Evolutionary conservation across 1,140 invertebrate genomes (phyloP).

Genomic region (Babylonia areolata): DNA sequence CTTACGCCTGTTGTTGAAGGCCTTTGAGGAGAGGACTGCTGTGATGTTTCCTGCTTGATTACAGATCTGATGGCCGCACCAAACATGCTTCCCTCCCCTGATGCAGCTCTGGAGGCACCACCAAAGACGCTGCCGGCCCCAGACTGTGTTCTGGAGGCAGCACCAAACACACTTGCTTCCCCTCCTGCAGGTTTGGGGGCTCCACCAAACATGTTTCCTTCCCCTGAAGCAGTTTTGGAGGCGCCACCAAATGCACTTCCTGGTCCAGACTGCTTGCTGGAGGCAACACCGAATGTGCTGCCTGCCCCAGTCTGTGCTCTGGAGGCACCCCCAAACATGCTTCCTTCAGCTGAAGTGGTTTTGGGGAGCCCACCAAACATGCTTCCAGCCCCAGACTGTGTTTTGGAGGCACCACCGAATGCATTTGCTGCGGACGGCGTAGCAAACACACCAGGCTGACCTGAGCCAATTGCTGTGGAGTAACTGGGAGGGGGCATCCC

Average conservation of each 20-base stretch:
- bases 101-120: neutral
- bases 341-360: neutral
- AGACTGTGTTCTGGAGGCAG: no score
- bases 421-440: neutral
- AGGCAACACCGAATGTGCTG: neutral
- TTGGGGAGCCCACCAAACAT: neutral
- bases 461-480: neutral
- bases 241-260: neutral
- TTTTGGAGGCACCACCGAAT: neutral
- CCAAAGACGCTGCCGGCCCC: neutral
- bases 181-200: neutral
- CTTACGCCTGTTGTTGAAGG: neutral
- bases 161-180: neutral
- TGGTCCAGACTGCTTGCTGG: neutral
- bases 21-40: neutral
- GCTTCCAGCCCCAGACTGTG: no score
- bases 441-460: neutral
- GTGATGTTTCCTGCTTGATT: conserved; percentile 5
- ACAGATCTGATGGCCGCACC: neutral
- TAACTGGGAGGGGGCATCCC: neutral
- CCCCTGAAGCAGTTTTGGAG: neutral
- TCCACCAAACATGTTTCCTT: neutral
- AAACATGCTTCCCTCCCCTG: neutral
- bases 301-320: neutral
- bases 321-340: neutral